Evolutionary conservation across 2,113 vertebrate genomes (phyloP), one percentile per base, ranked within the genome.

Genomic region (Baryphthengus martii): DNA sequence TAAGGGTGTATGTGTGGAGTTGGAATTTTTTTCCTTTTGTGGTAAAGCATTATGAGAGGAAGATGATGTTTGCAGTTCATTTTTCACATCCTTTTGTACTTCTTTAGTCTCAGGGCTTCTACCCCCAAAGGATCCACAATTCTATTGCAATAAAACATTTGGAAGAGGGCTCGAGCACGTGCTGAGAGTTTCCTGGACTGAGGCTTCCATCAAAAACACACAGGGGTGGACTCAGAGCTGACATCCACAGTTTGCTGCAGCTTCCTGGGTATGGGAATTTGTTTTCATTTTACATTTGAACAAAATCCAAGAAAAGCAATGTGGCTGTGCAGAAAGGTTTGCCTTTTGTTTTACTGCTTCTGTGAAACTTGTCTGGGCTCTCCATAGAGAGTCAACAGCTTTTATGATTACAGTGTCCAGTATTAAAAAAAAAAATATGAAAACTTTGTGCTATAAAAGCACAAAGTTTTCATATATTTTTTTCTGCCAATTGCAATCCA

Each of bases 221-320:
- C 21, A 16, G 15, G 19, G 68, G 74, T 67, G 72, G 56, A 84
- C 55, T 78, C 42, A 59, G 72, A 66, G 31, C 52, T 39, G 76
- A 86, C 37, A 91, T 31, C 44, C 52, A 83, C 25, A 20, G 33
- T 56, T 95, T 88, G 52, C 42, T 0, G 0, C 68, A 59, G 56
- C 44, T 89, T 85, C 65, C 89, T 47, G 52, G 35, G 24, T 63
- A 75, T 72, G 63, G 42, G 47, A 89, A 72, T 68, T 93, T 87
- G 73, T 78, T 92, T 93, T 95, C 76, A 45, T 90, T 95, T 90
- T 55, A 74, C 61, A 49, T 52, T 95, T 92, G 65, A 90, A 67
- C 2, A 10, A 75, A 95, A 86, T 75, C 73, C 89, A 96, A 82
- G 65, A 71, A 81, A 88, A 92, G 61, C 61, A 88, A 18, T 11